These are phyloP conservation scores for Muntiacus muntjak DNA, from an alignment of 2,113 vertebrate species.

Conservation along the genomic window DNA sequence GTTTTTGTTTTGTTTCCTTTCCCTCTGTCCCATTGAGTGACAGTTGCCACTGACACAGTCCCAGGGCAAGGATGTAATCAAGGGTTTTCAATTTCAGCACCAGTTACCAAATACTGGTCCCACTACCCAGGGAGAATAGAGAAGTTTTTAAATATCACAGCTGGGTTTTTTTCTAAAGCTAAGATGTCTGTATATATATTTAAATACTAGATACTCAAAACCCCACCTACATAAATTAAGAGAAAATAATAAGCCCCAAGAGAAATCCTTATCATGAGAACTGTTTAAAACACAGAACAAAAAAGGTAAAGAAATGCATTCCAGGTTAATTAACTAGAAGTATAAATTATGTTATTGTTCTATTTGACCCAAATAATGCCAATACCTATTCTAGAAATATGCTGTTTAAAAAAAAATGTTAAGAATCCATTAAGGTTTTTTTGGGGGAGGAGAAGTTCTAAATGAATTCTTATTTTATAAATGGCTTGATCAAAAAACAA, in stretches of 20 bases:
- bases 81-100: not conserved
- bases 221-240: not conserved
- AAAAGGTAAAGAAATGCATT: not conserved
- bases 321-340: not conserved
- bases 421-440: not conserved
- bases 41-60: not conserved
- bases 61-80: not conserved
- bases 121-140: not conserved
- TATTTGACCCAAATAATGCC: not conserved
- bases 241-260: not conserved
- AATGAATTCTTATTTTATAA: not conserved
- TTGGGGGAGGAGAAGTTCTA: not conserved
- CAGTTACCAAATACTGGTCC: not conserved
- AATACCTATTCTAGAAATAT: not conserved
- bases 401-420: not conserved
- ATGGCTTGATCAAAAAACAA: not conserved
- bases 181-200: not conserved
- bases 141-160: not conserved
- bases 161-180: not conserved
- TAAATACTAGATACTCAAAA: not conserved
- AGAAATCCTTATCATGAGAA: not conserved
- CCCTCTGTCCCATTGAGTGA: not conserved
- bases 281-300: not conserved
- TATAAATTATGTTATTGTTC: not conserved
- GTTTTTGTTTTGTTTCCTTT: not conserved